Evolutionary conservation across 30 jellyfish, hydroid and myxozoan species (phyloP).

Genomic region (Nemopilema nomurai): DNA sequence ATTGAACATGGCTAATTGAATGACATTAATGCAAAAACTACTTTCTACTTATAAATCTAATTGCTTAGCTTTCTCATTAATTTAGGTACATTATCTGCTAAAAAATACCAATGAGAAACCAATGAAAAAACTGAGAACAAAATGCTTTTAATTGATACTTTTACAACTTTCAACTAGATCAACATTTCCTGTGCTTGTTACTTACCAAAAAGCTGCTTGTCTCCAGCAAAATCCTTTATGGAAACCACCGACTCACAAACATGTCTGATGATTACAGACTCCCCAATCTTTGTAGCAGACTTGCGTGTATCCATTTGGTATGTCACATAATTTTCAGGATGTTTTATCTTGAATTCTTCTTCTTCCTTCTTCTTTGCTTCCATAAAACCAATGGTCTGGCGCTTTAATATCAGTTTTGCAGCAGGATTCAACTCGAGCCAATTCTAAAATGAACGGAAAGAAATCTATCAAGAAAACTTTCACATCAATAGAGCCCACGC

Average conservation of each 20-base stretch:
- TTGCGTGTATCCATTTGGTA: conserved; percentile 81
- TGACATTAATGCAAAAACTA: too few relatives aligned
- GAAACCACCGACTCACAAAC: conserved; percentile 79
- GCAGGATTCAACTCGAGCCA: conserved; percentile 85
- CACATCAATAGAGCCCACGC: too few relatives aligned
- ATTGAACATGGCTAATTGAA: too few relatives aligned
- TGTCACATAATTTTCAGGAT: conserved; percentile 81
- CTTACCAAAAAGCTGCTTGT: conserved; percentile 86
- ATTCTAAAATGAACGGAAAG: conserved; percentile 49
- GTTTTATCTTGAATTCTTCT: conserved; percentile 67
- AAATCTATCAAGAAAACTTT: too few relatives aligned
- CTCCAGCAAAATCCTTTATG: conserved; percentile 83
- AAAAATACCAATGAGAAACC: too few relatives aligned
- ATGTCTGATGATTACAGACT: conserved; percentile 65
- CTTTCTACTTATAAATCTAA: too few relatives aligned
- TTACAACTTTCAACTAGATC: neutral
- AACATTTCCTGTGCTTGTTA: neutral
- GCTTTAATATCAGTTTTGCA: conserved; percentile 67
- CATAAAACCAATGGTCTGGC: conserved; percentile 73
- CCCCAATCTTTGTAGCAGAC: conserved; percentile 73
- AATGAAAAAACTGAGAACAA: neutral
- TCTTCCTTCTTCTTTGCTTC: conserved; percentile 72
- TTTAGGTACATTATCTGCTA: too few relatives aligned
- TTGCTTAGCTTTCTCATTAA: too few relatives aligned
- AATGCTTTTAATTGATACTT: neutral